These are phyloP conservation scores for Philaenus spumarius DNA, from an alignment of 1,140 invertebrate genomes.

Conservation along the genomic window DNA sequence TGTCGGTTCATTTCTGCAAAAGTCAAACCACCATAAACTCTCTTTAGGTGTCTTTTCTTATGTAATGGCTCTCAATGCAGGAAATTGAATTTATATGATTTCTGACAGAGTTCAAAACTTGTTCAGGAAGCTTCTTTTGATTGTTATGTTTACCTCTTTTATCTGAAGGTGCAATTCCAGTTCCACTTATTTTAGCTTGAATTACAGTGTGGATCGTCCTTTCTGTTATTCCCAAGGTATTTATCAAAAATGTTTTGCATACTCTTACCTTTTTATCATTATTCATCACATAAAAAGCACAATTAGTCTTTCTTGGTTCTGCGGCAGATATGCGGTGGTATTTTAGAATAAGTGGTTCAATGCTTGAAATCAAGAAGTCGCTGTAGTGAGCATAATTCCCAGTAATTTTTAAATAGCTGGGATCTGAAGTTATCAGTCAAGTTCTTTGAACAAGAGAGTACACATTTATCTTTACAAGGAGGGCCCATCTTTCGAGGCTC, in stretches of 20 bases:
- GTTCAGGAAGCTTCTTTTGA: background rate
- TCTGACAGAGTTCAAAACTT: too few relatives aligned
- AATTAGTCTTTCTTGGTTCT: background rate
- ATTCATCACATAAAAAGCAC: background rate
- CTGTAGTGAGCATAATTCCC: too few relatives aligned
- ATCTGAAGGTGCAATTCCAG: conserved; percentile 16
- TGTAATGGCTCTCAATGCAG: conserved; percentile 22
- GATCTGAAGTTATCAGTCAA: conserved; percentile 6
- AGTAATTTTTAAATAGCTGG: too few relatives aligned
- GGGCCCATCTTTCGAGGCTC: too few relatives aligned
- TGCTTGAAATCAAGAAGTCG: too few relatives aligned
- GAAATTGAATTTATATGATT: conserved; percentile 18
- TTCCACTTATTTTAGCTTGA: too few relatives aligned
- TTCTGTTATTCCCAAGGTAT: background rate
- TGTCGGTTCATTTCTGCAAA: conserved; percentile 19
- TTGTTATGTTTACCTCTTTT: background rate
- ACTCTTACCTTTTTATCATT: background rate
- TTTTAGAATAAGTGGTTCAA: too few relatives aligned
- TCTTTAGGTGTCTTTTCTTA: conserved; percentile 15
- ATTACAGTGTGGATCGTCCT: conserved; percentile 8
- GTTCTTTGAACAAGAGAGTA: conserved; percentile 17
- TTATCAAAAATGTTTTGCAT: background rate
- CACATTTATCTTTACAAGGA: conserved; percentile 16
- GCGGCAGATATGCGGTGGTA: too few relatives aligned
- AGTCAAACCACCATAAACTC: conserved; percentile 18